Base-by-base conservation (phyloP, 2,797 vertebrate genomes). In the Graptemys geographica region DNA sequence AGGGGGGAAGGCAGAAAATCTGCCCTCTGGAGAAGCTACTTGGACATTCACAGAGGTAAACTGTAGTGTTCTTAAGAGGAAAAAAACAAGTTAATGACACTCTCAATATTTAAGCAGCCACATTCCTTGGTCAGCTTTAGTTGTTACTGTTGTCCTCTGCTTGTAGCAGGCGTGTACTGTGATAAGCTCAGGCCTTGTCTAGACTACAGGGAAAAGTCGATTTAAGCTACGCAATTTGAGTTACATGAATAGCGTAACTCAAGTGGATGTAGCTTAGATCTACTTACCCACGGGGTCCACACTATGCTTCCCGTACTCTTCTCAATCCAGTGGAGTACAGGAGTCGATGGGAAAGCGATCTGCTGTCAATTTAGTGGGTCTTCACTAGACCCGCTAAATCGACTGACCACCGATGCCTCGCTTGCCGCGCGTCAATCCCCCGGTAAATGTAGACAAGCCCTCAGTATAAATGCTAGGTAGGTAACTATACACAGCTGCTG, bases 401-500 rank as follows among this genome's bases (percentile, higher is more conserved):
- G 23, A 55, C 55, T 23, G 55, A 55, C 55, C 21, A 10, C 55
- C 9, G 4, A 10, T 10, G 23, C 55, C 25, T 55, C 9, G 4
- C 25, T 55, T 4, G 4, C 55, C 23, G 23, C 9, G 0, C 8
- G 0, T 55, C 55, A 25, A 25, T 55, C 9, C 23, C 23, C 55
- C 0, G 21, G 23, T 10, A 55, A 25, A 23, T 55, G 55, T 23
- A 25, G 21, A 25, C 21, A 55, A 55, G 23, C 9, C 21, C 55
- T 55, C 55, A 41, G 10, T 72, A 72, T 37, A 37, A 72, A 72
- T 72, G 16, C 33, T 69, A 37, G 62, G 7, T 69, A 37, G n/a
- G 65, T 37, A 41, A 19, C n/a, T 72, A 19, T 33, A 69, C n/a
- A 23, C n/a, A 69, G 65, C 8, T 69, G n/a, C 9, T 37, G 65